Evolutionary conservation across 2,113 vertebrate species (phyloP).

Genomic region (Glareola pratincola): DNA sequence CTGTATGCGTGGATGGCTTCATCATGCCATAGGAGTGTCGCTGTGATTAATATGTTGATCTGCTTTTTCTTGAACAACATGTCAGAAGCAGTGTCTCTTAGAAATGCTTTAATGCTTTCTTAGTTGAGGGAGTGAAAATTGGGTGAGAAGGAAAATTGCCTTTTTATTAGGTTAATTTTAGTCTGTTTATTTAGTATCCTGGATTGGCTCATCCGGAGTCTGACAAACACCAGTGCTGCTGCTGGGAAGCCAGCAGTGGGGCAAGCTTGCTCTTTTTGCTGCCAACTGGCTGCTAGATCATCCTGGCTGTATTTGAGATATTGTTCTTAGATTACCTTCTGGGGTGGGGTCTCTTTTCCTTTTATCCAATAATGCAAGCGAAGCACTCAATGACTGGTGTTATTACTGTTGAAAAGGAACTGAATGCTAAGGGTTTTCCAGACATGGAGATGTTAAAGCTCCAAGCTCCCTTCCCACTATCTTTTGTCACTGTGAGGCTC

Average conservation of each 20-base stretch:
- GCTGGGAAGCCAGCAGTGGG: not conserved
- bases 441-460: not conserved
- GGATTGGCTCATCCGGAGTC: not conserved
- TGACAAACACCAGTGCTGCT: not conserved
- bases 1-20: not conserved
- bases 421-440: not conserved
- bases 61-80: not conserved
- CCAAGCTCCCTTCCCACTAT: not conserved
- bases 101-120: not conserved
- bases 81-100: not conserved
- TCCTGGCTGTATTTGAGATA: not conserved
- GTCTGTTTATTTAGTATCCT: not conserved
- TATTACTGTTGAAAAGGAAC: not conserved
- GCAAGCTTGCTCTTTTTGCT: not conserved
- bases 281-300: not conserved
- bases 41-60: not conserved
- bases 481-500: not conserved
- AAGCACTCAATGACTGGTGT: not conserved
- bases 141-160: not conserved
- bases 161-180: not conserved
- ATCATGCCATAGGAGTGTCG: not conserved
- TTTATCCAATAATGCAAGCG: not conserved
- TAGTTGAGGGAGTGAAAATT: not conserved
- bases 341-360: not conserved
- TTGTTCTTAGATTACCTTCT: not conserved